Percentiles rank a stretch among this genome's conserved stretches.
phyloP scores from a whole-genome alignment of 2,888 invertebrate species.

The Pammene fasciana region DNA sequence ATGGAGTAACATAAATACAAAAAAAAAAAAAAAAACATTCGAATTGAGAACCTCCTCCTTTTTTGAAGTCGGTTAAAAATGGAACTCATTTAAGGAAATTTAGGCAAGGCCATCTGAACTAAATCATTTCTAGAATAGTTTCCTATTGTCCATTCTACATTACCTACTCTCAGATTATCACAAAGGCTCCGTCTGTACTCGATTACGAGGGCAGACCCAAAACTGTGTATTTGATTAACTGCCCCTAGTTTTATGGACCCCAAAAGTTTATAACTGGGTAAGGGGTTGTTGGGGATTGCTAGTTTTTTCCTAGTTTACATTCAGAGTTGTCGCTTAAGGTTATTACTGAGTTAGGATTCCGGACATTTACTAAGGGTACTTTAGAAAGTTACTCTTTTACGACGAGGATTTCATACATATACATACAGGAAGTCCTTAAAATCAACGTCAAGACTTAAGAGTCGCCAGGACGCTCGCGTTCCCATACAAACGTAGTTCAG shows the following conservation, averaged over 20 bases:
- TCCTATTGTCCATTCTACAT: slow-evolving; percentile 4
- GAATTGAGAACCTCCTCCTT: too few relatives aligned
- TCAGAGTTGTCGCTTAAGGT: slow-evolving; percentile 22
- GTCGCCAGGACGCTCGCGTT: too few relatives aligned
- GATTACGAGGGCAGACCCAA: slow-evolving; percentile 33
- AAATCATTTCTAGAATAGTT: too few relatives aligned
- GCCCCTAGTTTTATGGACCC: slow-evolving; percentile 39
- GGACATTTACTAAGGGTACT: slow-evolving; percentile 3
- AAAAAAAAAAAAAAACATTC: too few relatives aligned
- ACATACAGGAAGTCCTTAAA: too few relatives aligned
- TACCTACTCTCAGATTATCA: slow-evolving; percentile 11
- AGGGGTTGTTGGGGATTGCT: slow-evolving; percentile 31
- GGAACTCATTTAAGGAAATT: too few relatives aligned
- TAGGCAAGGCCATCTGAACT: too few relatives aligned
- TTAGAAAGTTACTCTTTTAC: background rate
- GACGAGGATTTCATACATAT: too few relatives aligned
- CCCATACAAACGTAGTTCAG: too few relatives aligned
- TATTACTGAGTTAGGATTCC: slow-evolving; percentile 10
- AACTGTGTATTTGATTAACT: slow-evolving; percentile 43
- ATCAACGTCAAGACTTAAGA: too few relatives aligned
- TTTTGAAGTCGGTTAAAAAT: too few relatives aligned
- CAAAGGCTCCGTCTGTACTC: slow-evolving; percentile 19
- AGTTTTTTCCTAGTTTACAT: slow-evolving; percentile 29
- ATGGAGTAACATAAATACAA: too few relatives aligned
- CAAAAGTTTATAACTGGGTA: slow-evolving; percentile 35